Percentiles rank a stretch among this genome's conserved stretches.
phyloP scores from a whole-genome alignment of 1,140 invertebrate genomes.

The Oryzaephilus surinamensis region DNA sequence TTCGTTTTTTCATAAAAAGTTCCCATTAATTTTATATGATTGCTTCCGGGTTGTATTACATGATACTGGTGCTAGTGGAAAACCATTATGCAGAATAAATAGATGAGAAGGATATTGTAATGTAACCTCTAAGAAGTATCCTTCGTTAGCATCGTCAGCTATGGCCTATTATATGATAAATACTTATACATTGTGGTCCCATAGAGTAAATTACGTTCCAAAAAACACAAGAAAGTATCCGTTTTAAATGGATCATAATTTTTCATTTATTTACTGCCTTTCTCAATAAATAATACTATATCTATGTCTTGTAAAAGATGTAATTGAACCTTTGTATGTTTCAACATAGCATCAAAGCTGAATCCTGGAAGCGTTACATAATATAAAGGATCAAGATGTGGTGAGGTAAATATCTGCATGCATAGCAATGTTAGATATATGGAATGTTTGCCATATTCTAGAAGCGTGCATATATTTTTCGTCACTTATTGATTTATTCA shows the following conservation, averaged over 20 bases:
- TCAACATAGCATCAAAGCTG: no score
- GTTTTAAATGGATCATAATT: slow-evolving; percentile 35
- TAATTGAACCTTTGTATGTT: no score
- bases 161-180: slow-evolving; percentile 31
- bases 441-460: no score
- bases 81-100: slow-evolving; percentile 42
- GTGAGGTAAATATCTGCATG: no score
- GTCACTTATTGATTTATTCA: no score
- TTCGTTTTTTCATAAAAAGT: slow-evolving; percentile 19
- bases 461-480: no score
- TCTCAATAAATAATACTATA: no score
- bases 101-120: slow-evolving; percentile 33
- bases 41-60: slow-evolving; percentile 7
- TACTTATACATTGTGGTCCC: slow-evolving; percentile 39
- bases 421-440: no score
- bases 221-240: slow-evolving; percentile 34
- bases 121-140: slow-evolving; percentile 44
- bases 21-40: slow-evolving; percentile 8
- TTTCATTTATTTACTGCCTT: slow-evolving; percentile 34
- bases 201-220: slow-evolving; percentile 46
- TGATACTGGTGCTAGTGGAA: slow-evolving; percentile 32
- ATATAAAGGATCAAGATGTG: no score
- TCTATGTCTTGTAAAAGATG: no score
- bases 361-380: no score
- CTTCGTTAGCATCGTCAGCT: slow-evolving; percentile 31